Evolutionary conservation across 1,140 invertebrate genomes (phyloP).

Genomic region (Spodoptera frugiperda): DNA sequence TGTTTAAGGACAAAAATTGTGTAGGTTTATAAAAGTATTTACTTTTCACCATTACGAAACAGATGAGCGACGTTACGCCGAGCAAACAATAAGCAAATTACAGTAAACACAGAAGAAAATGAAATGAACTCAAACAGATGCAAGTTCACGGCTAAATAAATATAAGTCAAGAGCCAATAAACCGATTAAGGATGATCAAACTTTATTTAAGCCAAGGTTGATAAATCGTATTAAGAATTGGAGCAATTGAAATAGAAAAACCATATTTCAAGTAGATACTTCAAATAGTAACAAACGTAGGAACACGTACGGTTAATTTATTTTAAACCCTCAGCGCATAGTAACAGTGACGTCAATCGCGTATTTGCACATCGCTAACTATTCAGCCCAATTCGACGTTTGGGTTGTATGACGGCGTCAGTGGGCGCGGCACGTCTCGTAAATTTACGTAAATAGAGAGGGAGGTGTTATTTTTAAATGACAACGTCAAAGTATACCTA

Average conservation of each 20-base stretch:
- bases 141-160: not conserved
- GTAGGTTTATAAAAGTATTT: no score
- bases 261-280: no score
- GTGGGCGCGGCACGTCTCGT: conserved; percentile 26
- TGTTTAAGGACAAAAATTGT: no score
- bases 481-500: conserved; percentile 4
- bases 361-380: conserved; percentile 23
- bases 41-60: no score
- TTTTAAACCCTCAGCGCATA: not conserved
- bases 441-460: conserved; percentile 26
- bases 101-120: no score
- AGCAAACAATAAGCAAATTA: no score
- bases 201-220: not conserved
- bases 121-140: not conserved
- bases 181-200: not conserved
- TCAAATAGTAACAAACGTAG: no score
- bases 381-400: conserved; percentile 8
- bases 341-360: conserved; percentile 27
- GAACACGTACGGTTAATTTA: not conserved
- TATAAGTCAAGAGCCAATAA: not conserved
- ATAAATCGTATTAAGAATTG: not conserved
- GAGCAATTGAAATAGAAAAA: not conserved
- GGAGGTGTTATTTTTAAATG: conserved; percentile 31
- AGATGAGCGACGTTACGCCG: no score
- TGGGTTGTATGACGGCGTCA: conserved; percentile 10